Percentiles rank a stretch among this genome's conserved stretches.
Evolutionary conservation across 2,113 vertebrate species (phyloP).

Genomic region (Charina bottae): DNA sequence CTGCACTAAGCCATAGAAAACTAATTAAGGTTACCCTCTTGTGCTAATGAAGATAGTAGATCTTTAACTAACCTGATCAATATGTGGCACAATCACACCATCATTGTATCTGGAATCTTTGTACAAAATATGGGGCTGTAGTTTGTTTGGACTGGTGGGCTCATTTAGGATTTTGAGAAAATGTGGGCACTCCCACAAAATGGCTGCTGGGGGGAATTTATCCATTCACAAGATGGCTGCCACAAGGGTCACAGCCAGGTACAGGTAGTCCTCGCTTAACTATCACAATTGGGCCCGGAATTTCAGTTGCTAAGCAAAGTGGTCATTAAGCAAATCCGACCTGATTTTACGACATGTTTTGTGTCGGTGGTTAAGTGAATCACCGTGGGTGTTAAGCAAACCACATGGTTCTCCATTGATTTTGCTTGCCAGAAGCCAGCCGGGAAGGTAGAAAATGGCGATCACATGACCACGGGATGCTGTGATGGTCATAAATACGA

Average conservation of each 20-base stretch:
- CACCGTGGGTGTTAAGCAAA: too few relatives aligned
- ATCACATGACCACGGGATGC: too few relatives aligned
- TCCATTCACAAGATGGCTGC: not conserved
- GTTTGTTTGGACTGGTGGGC: not conserved
- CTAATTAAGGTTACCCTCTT: not conserved
- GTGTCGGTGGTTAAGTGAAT: too few relatives aligned
- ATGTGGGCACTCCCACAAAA: not conserved
- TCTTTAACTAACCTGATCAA: not conserved
- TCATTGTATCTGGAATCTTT: not conserved
- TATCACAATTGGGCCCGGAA: too few relatives aligned
- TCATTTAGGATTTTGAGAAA: not conserved
- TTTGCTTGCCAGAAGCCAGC: too few relatives aligned
- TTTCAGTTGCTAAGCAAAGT: too few relatives aligned
- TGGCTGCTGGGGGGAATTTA: not conserved
- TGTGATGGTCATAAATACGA: too few relatives aligned
- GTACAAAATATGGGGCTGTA: not conserved
- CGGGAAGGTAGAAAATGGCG: too few relatives aligned
- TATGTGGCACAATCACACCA: not conserved
- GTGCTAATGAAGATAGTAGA: not conserved
- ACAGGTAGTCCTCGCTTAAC: not conserved
- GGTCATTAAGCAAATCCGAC: too few relatives aligned
- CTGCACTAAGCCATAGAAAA: not conserved
- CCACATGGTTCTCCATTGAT: too few relatives aligned
- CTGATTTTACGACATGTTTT: too few relatives aligned
- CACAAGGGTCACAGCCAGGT: not conserved